Conservation (phyloP, 1,140 invertebrate genomes). For the Homalodisca vitripennis region DNA sequence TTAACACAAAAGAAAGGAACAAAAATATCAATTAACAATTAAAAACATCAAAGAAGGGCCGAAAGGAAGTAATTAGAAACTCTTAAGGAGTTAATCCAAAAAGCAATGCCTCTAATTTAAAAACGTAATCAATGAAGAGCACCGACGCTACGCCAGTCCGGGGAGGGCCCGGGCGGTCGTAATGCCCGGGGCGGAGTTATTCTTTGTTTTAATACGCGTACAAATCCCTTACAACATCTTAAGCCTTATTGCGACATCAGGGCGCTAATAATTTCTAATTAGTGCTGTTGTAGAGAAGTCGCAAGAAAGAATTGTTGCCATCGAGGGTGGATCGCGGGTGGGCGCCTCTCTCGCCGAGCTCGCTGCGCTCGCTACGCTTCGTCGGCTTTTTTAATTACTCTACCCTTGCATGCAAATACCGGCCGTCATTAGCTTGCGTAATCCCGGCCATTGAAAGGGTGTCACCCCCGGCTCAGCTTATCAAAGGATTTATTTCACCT, state of each 20-base stretch:
- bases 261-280: conserved; percentile 24
- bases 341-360: background rate
- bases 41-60: background rate
- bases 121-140: conserved; percentile 11
- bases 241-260: no score
- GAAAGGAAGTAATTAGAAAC: background rate
- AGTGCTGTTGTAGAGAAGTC: background rate
- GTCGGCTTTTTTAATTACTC: conserved; percentile 23
- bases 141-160: no score
- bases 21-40: background rate
- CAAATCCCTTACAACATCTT: conserved; percentile 10
- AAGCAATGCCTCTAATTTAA: background rate
- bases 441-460: conserved; percentile 25
- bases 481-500: conserved; percentile 27
- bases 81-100: background rate
- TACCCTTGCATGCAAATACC: conserved; percentile 2
- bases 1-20: background rate
- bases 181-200: no score
- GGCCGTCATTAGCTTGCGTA: background rate
- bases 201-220: conserved; percentile 4
- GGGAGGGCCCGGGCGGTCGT: no score
- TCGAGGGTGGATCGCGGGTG: no score
- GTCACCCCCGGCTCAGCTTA: conserved; percentile 2
- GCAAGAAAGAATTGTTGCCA: background rate
- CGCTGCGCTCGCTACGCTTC: background rate